A percentile compares a stretch with the other conserved stretches of the same genome.
Evolutionary conservation across 1,140 invertebrate species (phyloP).

Genomic region (Cyphomyrmex costatus): DNA sequence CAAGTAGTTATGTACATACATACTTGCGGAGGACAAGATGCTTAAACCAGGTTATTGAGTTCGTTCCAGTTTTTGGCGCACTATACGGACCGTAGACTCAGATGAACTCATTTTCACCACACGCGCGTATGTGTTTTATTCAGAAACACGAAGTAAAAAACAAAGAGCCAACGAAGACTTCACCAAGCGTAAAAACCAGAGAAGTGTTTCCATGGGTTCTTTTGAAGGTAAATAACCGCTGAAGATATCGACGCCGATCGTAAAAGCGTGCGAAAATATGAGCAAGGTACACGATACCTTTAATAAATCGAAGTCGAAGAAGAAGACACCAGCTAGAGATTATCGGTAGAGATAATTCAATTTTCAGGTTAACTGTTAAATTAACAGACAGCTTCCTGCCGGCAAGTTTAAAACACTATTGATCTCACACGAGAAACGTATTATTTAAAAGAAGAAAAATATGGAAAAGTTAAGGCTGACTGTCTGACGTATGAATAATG

Average conservation of each 20-base stretch:
- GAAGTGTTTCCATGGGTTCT: not conserved
- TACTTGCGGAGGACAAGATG: not conserved
- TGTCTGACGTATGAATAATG: not conserved
- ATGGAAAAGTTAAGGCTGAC: not conserved
- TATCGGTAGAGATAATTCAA: conserved; percentile 6
- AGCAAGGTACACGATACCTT: not conserved
- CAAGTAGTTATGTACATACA: conserved; percentile 17
- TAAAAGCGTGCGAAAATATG: conserved; percentile 35
- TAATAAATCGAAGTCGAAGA: conserved; percentile 26
- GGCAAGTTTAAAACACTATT: not conserved
- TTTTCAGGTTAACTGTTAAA: not conserved
- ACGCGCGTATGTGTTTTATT: conserved; percentile 19
- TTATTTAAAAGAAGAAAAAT: not conserved
- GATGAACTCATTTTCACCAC: conserved; percentile 16
- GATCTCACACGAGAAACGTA: not conserved
- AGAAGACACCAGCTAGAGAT: not conserved
- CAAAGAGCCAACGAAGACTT: not conserved
- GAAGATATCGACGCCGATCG: conserved; percentile 6
- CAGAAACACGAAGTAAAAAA: conserved; percentile 2
- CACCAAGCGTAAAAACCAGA: conserved; percentile 4
- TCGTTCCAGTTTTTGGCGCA: conserved; percentile 36
- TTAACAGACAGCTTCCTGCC: not conserved
- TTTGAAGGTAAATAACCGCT: conserved; percentile 40
- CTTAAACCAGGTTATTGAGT: conserved; percentile 43
- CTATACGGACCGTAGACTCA: not conserved